Evolutionary conservation across 1,140 invertebrate genomes (phyloP).

Genomic region (Calliopsis andreniformis): DNA sequence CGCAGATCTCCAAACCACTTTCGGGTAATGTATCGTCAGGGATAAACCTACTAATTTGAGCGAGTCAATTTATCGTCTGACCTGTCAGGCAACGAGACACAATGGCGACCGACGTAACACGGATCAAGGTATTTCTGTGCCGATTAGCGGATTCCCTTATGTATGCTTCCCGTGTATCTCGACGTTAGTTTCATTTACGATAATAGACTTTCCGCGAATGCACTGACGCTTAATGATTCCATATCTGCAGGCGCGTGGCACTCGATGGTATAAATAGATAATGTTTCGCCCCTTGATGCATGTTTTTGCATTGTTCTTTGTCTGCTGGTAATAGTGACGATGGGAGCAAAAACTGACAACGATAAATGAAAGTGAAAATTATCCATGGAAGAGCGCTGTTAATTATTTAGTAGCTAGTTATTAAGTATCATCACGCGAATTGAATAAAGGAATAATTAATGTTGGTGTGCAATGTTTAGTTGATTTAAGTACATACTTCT

Average conservation of each 20-base stretch:
- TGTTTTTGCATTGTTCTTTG: no score
- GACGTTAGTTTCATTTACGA: constrained; percentile 8
- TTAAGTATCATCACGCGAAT: no score
- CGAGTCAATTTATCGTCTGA: constrained; percentile 59
- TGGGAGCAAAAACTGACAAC: no score
- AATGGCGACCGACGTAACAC: constrained; percentile 20
- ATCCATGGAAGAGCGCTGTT: no score
- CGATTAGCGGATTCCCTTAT: constrained; percentile 38
- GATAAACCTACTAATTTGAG: constrained; percentile 61
- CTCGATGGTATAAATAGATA: background rate
- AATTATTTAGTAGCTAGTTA: no score
- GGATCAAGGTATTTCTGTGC: constrained; percentile 15
- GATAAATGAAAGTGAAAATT: no score
- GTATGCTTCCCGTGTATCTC: background rate
- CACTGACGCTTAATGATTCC: background rate
- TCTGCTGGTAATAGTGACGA: no score
- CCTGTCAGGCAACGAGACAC: constrained; percentile 27
- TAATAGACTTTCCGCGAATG: constrained; percentile 1
- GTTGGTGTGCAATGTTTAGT: no score
- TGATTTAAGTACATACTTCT: no score
- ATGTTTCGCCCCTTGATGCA: no score
- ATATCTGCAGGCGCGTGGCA: background rate
- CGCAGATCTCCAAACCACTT: constrained; percentile 36
- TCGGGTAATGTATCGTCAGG: constrained; percentile 53
- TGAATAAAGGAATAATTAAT: no score